A percentile compares a stretch with the other conserved stretches of the same genome.
Conservation (phyloP, 2,113 vertebrate species). For the Callospermophilus lateralis region DNA sequence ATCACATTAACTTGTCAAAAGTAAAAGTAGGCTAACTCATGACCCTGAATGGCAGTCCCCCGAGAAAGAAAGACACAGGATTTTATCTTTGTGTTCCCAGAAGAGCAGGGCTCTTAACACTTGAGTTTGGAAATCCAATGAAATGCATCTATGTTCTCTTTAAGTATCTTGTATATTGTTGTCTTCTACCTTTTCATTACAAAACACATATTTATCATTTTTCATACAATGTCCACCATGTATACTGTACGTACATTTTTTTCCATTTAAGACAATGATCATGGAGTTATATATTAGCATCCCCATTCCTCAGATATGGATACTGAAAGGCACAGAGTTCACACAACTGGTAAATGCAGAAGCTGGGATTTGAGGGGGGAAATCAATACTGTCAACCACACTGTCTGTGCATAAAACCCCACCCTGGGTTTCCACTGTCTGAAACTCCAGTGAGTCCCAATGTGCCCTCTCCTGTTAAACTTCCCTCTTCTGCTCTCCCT, state of each 20-base stretch:
- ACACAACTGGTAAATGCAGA: neutral
- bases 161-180: neutral
- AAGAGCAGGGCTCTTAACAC: neutral
- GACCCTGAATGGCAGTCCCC: neutral
- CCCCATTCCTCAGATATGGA: constrained; percentile 3
- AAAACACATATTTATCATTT: neutral
- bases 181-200: neutral
- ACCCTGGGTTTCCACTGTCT: neutral
- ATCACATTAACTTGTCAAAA: constrained; percentile 37
- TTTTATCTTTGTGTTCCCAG: neutral
- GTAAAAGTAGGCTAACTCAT: neutral
- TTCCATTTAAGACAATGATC: neutral
- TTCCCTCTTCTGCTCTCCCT: neutral
- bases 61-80: neutral
- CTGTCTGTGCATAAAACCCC: neutral
- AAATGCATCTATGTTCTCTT: neutral
- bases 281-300: neutral
- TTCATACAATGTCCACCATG: neutral
- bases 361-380: neutral
- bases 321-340: neutral
- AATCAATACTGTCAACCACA: neutral
- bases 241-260: neutral
- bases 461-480: neutral
- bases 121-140: neutral
- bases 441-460: neutral